Base-by-base conservation (phyloP, 2,797 vertebrate genomes). In the Craterocephalus amniculus region DNA sequence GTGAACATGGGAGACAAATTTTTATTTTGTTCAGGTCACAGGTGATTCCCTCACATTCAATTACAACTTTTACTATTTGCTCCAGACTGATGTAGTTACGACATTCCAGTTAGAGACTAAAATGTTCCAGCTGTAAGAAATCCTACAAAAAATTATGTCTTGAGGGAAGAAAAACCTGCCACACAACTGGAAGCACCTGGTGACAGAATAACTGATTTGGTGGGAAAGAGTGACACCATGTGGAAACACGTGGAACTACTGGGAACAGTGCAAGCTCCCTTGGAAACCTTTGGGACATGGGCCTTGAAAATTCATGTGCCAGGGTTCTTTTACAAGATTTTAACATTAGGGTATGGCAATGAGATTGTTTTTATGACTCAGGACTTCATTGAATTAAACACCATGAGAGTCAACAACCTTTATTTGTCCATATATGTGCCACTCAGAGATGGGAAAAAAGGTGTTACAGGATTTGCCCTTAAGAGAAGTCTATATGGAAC, bases 371-470 rank as follows among this genome's bases (percentile, higher is more conserved):
- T 40, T 40, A 6, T 45, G 40, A 8, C 27, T 61, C 26, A 22
- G 4, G 7, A 76, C 54, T 54, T 22, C 51, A 87, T 61, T 82
- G 67, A 88, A 54, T 43, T 27, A 45, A 74, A 90, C 74, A 77
- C 76, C 69, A 78, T 38, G 89, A 89, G 91, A 95, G 93, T 94
- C 93, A 95, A 95, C 89, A 94, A 92, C 92, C 93, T 95, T 95
- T 95, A 95, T 95, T 95, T 93, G 89, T 94, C 94, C 95, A 95
- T 94, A 91, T 86, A 92, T 92, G 88, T 91, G 92, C 93, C 94
- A 95, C 92, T 94, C 94, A 93, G 84, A 86, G 83, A 89, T 66
- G 84, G 84, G 87, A 85, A 89, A 83, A 89, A 83, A 92, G 90
- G 86, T 93, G 92, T 93, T 93, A 93, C 92, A 94, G 85, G 82